phyloP scores from a whole-genome alignment of 2,888 invertebrate species.

The Arrhopalites spinosus region DNA sequence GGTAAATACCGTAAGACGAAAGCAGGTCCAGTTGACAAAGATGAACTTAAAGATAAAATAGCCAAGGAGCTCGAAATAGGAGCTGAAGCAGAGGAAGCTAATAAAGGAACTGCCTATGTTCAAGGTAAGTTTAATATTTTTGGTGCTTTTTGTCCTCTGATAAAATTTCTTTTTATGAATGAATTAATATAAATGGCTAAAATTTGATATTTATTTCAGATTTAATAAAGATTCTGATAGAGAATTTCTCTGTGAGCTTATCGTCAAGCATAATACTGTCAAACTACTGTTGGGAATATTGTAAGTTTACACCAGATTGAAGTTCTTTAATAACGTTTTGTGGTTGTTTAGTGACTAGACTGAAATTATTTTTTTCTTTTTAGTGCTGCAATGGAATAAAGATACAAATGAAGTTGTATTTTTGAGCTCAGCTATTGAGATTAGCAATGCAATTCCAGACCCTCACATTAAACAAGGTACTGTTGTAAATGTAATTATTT shows the following conservation, averaged over 20 bases:
- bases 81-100: constrained; percentile 41
- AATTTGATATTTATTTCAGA: constrained; percentile 46
- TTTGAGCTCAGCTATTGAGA: constrained; percentile 73
- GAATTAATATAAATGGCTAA: neutral
- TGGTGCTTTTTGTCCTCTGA: neutral
- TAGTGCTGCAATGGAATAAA: constrained; percentile 85
- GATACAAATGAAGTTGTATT: constrained; percentile 69
- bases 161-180: neutral
- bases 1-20: constrained; percentile 53
- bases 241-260: constrained; percentile 86
- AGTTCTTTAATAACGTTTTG: too few relatives aligned
- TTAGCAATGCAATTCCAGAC: constrained; percentile 70
- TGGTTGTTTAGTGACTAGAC: too few relatives aligned
- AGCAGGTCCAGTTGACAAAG: constrained; percentile 33
- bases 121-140: constrained; percentile 31
- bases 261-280: constrained; percentile 77
- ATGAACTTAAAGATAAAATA: constrained; percentile 6
- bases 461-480: constrained; percentile 69
- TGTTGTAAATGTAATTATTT: neutral
- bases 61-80: constrained; percentile 29
- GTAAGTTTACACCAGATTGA: too few relatives aligned
- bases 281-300: constrained; percentile 91
- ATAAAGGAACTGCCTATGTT: constrained; percentile 39
- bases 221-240: constrained; percentile 54
- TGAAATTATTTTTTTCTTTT: too few relatives aligned